phyloP scores from a whole-genome alignment of 1,140 invertebrate species.

The Ruditapes philippinarum region DNA sequence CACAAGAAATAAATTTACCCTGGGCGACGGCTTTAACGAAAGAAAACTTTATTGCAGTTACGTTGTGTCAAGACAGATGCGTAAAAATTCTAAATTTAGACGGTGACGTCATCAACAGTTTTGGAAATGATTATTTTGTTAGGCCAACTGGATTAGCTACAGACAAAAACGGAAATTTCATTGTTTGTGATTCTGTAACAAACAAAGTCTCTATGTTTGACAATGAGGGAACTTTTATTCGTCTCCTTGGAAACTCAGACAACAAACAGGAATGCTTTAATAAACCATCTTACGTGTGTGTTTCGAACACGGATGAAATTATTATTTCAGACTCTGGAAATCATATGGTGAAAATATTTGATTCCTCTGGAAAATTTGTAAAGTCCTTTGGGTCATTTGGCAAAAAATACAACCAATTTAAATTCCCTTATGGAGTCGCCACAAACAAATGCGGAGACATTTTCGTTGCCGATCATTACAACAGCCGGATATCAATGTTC shows the following conservation, averaged over 20 bases:
- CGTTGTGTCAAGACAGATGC: slow-evolving; percentile 53
- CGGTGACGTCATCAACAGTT: slow-evolving; percentile 50
- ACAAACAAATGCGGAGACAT: slow-evolving; percentile 93
- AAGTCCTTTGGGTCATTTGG: slow-evolving; percentile 91
- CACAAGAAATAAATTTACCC: slow-evolving; percentile 61
- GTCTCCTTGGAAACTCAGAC: slow-evolving; percentile 3
- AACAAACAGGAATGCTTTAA: slow-evolving; percentile 51
- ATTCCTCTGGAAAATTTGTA: slow-evolving; percentile 76
- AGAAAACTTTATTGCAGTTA: slow-evolving; percentile 66
- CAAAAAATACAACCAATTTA: slow-evolving; percentile 91
- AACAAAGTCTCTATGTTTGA: slow-evolving; percentile 64
- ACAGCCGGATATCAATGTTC: slow-evolving; percentile 90
- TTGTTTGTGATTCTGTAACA: slow-evolving; percentile 63
- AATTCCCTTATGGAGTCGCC: slow-evolving; percentile 96
- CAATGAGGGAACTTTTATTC: slow-evolving; percentile 38
- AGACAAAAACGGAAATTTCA: slow-evolving; percentile 55
- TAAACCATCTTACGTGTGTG: slow-evolving; percentile 73
- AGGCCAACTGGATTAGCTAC: slow-evolving; percentile 69
- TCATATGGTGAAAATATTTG: slow-evolving; percentile 78
- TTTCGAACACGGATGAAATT: slow-evolving; percentile 70
- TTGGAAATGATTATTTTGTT: slow-evolving; percentile 60
- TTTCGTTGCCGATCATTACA: slow-evolving; percentile 95
- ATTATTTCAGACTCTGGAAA: slow-evolving; percentile 79
- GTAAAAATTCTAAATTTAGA: slow-evolving; percentile 60
- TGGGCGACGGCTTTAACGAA: slow-evolving; percentile 47